phyloP scores from a whole-genome alignment of 2,888 invertebrate species.

The Linyphia triangularis region DNA sequence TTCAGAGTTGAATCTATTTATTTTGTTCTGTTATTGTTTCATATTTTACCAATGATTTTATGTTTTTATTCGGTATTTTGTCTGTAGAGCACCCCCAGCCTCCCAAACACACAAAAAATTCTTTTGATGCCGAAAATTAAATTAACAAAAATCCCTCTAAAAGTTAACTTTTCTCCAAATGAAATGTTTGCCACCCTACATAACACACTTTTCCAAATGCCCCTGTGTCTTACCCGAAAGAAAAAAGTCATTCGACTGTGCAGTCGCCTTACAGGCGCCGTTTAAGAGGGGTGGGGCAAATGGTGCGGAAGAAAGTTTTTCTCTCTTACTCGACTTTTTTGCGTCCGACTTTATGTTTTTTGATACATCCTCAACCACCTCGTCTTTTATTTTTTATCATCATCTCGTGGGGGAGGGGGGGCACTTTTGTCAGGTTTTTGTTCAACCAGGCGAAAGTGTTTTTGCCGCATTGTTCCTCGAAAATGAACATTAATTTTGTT shows the following conservation, averaged over 20 bases:
- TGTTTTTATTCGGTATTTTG: too few relatives aligned
- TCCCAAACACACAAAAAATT: not conserved
- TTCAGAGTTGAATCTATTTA: too few relatives aligned
- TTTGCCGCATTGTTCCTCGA: slow-evolving; percentile 59
- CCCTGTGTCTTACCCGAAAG: slow-evolving; percentile 43
- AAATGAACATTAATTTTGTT: slow-evolving; percentile 72
- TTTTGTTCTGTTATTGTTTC: too few relatives aligned
- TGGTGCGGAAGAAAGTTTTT: slow-evolving; percentile 73
- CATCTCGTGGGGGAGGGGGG: slow-evolving; percentile 12
- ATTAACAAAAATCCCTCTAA: not conserved
- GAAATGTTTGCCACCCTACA: slow-evolving; percentile 9
- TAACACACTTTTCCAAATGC: slow-evolving; percentile 36
- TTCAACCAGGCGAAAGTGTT: slow-evolving; percentile 56
- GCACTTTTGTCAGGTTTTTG: slow-evolving; percentile 73
- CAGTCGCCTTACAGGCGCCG: slow-evolving; percentile 63
- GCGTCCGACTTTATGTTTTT: slow-evolving; percentile 60
- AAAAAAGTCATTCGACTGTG: slow-evolving; percentile 43
- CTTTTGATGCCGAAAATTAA: not conserved
- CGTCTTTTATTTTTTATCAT: slow-evolving; percentile 29
- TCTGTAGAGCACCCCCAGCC: too few relatives aligned
- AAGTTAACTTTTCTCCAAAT: not conserved
- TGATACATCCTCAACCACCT: slow-evolving; percentile 25
- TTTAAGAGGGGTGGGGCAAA: slow-evolving; percentile 69
- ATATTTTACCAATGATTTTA: too few relatives aligned
- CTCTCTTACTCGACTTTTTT: slow-evolving; percentile 47